Conservation (phyloP, 2,888 invertebrate species). For the Ochlodes sylvanus region DNA sequence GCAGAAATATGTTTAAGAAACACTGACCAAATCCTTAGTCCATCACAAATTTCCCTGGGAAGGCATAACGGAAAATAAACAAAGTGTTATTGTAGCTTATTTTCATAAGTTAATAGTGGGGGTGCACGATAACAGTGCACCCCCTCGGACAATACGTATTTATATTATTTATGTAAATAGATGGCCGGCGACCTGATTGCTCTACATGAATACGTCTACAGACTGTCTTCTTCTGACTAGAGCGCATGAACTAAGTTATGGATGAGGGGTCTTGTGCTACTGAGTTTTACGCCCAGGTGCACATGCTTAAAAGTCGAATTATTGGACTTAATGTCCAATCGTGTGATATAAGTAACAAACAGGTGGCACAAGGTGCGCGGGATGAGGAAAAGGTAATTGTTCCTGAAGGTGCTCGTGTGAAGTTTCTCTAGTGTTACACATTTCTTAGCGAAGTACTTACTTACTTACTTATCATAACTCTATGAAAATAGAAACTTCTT, state of each 20-base stretch:
- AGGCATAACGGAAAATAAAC: conserved; percentile 81
- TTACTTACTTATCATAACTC: too few species aligned
- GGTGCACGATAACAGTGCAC: conserved; percentile 51
- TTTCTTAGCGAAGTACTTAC: too few species aligned
- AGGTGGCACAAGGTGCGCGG: too few species aligned
- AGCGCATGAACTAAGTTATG: too few species aligned
- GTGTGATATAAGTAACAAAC: too few species aligned
- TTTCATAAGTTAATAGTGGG: conserved; percentile 83
- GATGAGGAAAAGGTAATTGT: too few species aligned
- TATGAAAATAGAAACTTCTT: too few species aligned
- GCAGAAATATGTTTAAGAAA: conserved; percentile 52
- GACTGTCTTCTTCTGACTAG: background rate
- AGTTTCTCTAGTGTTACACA: too few species aligned
- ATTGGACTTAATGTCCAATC: too few species aligned
- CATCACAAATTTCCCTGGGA: conserved; percentile 72
- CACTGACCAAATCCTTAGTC: conserved; percentile 60
- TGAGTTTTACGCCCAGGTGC: too few species aligned
- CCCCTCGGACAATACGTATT: conserved; percentile 48
- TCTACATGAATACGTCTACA: conserved; percentile 25
- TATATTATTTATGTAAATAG: conserved; percentile 64
- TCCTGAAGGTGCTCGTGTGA: too few species aligned
- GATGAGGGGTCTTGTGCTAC: too few species aligned
- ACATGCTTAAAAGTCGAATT: background rate
- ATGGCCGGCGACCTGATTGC: conserved; percentile 51
- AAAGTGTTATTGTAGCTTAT: conserved; percentile 84